Percentiles rank a stretch among this genome's conserved stretches.
Conservation (phyloP, 2,888 invertebrate species). For the Hecatera dysodea region DNA sequence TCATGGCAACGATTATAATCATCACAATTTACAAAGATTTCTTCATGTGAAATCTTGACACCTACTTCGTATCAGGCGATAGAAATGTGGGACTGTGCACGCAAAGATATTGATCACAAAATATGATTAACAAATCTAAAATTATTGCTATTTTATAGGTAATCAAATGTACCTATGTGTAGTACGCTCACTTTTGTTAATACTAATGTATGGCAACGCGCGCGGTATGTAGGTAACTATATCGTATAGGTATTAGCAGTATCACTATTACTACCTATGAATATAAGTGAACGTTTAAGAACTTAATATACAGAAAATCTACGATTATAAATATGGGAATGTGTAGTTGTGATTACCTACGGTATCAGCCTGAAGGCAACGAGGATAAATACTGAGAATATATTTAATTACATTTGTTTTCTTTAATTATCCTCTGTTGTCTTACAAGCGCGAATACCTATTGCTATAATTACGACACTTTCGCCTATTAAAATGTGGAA, state of each 20-base stretch:
- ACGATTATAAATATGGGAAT: constrained; percentile 80
- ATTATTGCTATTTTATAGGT: constrained; percentile 52
- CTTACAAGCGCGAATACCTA: constrained; percentile 69
- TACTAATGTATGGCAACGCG: constrained; percentile 86
- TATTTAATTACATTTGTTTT: constrained; percentile 48
- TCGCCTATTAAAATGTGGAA: constrained; percentile 75
- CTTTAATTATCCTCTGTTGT: constrained; percentile 65
- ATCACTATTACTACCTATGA: constrained; percentile 73
- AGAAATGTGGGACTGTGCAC: constrained; percentile 45
- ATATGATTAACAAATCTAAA: constrained; percentile 41
- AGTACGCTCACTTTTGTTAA: constrained; percentile 59
- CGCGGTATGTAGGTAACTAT: constrained; percentile 86
- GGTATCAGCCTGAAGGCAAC: constrained; percentile 53
- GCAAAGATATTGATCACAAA: constrained; percentile 51
- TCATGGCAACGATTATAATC: constrained; percentile 72
- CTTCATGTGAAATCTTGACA: constrained; percentile 44
- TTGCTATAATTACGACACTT: constrained; percentile 68
- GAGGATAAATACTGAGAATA: constrained; percentile 49
- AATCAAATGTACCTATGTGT: constrained; percentile 52
- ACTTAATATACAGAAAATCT: constrained; percentile 83
- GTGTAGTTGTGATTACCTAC: constrained; percentile 74
- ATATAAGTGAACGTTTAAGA: constrained; percentile 70
- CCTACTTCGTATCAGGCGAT: constrained; percentile 43
- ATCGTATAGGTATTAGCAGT: constrained; percentile 71
- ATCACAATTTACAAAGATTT: constrained; percentile 66